phyloP scores from a whole-genome alignment of 2,888 invertebrate genomes.

The Himalopsyche anomala region DNA sequence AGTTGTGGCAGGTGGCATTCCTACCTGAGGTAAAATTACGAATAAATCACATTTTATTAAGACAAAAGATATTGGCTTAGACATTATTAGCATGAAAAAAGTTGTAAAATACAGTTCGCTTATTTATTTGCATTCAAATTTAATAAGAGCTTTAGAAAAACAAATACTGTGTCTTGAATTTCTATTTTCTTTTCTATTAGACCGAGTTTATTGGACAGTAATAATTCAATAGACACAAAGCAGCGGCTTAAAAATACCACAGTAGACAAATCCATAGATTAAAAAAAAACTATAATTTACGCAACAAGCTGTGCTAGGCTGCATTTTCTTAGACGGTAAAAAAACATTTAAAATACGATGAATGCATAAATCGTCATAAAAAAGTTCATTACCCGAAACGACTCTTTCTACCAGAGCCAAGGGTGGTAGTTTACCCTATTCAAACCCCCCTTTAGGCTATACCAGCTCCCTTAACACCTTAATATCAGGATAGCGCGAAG shows the following conservation, averaged over 20 bases:
- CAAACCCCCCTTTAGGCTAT: constrained; percentile 24
- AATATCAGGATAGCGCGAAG: constrained; percentile 22
- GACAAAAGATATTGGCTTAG: too few relatives aligned
- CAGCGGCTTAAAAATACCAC: neutral
- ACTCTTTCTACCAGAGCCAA: constrained; percentile 31
- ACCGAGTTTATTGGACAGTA: neutral
- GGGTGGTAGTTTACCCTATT: constrained; percentile 34
- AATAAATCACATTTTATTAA: too few relatives aligned
- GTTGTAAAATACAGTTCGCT: too few relatives aligned
- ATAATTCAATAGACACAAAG: neutral
- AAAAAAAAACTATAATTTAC: constrained; percentile 34
- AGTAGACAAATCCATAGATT: constrained; percentile 1
- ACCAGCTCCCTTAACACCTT: constrained; percentile 19
- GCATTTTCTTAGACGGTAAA: constrained; percentile 26
- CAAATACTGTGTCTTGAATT: too few relatives aligned
- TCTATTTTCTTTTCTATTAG: too few relatives aligned
- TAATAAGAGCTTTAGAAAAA: too few relatives aligned
- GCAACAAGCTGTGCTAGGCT: constrained; percentile 24
- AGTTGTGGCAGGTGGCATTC: too few relatives aligned
- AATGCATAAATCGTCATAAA: constrained; percentile 47
- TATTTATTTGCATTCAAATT: too few relatives aligned
- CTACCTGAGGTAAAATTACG: too few relatives aligned
- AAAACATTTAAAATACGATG: constrained; percentile 26
- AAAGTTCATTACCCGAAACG: constrained; percentile 56
- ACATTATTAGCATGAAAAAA: too few relatives aligned